Evolutionary conservation across 2,888 invertebrate genomes (phyloP).

Genomic region (Eristalis arbustorum): DNA sequence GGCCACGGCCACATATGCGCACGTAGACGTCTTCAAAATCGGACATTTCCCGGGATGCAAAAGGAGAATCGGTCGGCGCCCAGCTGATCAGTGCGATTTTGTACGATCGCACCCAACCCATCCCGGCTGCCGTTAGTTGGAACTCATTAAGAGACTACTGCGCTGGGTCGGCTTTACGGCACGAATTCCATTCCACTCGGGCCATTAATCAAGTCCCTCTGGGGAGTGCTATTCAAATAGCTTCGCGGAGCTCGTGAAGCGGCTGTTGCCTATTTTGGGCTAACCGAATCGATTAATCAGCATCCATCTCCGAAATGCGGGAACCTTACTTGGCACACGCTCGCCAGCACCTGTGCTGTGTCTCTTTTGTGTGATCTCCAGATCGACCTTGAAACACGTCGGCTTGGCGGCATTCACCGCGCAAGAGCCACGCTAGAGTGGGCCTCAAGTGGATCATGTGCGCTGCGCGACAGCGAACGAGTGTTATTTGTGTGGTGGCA

Average conservation of each 20-base stretch:
- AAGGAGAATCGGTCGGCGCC: neutral
- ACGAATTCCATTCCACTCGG: neutral
- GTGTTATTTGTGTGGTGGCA: neutral
- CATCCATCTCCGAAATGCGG: neutral
- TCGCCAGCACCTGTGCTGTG: neutral
- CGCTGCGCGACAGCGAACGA: neutral
- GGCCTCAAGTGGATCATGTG: neutral
- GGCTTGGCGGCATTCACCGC: neutral
- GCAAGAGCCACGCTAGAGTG: neutral
- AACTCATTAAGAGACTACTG: neutral
- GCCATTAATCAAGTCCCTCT: constrained; percentile 16
- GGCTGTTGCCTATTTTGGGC: constrained; percentile 22
- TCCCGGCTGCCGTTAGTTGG: neutral
- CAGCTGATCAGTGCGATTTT: neutral
- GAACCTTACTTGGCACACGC: neutral
- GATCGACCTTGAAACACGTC: constrained; percentile 35
- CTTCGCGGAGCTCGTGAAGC: neutral
- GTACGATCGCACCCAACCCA: neutral
- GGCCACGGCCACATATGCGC: neutral
- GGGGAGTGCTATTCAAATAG: constrained; percentile 7
- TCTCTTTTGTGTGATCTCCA: neutral
- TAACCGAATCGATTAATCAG: constrained; percentile 35
- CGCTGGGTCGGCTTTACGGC: neutral
- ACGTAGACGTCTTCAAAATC: neutral
- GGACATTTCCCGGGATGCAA: neutral